Evolutionary conservation across 2,888 invertebrate genomes (phyloP), one percentile per base, ranked within the genome.

Genomic region (Leucophora obtusa): DNA sequence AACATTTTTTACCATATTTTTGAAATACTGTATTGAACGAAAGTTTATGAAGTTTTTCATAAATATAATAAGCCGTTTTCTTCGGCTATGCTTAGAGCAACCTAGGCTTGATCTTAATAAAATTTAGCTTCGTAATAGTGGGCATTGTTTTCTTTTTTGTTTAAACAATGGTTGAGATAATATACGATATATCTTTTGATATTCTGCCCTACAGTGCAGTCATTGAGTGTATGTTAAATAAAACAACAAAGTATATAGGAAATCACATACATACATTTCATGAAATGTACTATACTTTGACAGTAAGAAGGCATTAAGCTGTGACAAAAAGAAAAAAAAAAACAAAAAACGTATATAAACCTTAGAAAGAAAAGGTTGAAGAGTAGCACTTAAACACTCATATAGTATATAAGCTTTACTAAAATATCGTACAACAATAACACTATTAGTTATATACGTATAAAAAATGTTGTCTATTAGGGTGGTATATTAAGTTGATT

Each of bases 201-300:
- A 38, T 10, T n/a, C 4, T 47, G n/a, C 3, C n/a, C 14, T n/a
- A n/a, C 2, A 6, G 60, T 60, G 43, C 47, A n/a, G 0, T 43
- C 21, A 51, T n/a, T 63, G 63, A 35, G 60, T 65, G 35, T 65
- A 24, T 15, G 33, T 53, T 65, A 53, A 35, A 51, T 51, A 65
- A 18, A 35, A 65, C 51, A 65, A 65, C 51, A 53, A 65, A 33
- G 51, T 65, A 51, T 33, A 35, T 43, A 35, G 56, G 18, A 63
- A 63, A 76, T 51, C 66, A 63, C 24, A 63, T 6, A 56, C 18
- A 56, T 54, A 47, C 54, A 70, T 9, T 21, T 17, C 17, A 33
- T 50, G 28, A 24, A 62, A 24, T 43, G n/a, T 50, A 50, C 15
- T 18, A 24, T 28, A 47, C 24, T 47, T 62, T 62, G 43, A 28